These are phyloP conservation scores for Eupithecia centaureata DNA, from an alignment of 2,888 invertebrate species.

Conservation along the genomic window DNA sequence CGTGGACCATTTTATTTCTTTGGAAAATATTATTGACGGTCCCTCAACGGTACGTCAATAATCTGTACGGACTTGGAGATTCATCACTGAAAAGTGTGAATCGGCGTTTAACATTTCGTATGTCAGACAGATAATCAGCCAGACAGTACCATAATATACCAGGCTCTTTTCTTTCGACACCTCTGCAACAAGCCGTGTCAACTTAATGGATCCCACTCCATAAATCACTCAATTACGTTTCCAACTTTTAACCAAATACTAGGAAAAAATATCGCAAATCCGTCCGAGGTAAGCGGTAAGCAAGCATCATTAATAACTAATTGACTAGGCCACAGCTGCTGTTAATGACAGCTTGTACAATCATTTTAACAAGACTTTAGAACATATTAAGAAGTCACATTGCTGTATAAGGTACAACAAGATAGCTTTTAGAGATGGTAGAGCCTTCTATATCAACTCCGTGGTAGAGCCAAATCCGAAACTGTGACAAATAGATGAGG, in stretches of 20 bases:
- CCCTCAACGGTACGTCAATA: too few relatives aligned
- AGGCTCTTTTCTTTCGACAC: constrained; percentile 69
- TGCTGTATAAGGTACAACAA: too few relatives aligned
- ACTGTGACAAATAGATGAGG: not conserved
- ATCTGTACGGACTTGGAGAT: too few relatives aligned
- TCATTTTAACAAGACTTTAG: not conserved
- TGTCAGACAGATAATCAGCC: constrained; percentile 27
- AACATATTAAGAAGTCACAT: too few relatives aligned
- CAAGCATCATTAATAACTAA: constrained; percentile 62
- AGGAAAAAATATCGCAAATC: constrained; percentile 69
- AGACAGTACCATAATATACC: constrained; percentile 60
- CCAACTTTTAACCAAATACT: constrained; percentile 27
- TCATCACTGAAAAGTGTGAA: too few relatives aligned
- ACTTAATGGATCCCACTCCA: constrained; percentile 69
- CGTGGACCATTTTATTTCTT: too few relatives aligned
- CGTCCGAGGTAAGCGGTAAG: constrained; percentile 53
- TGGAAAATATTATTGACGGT: too few relatives aligned
- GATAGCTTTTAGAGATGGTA: not conserved
- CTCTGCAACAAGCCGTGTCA: constrained; percentile 72
- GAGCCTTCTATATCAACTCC: too few relatives aligned
- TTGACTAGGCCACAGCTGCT: constrained; percentile 44
- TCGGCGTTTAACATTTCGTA: not conserved
- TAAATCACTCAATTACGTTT: constrained; percentile 78
- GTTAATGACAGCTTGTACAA: constrained; percentile 4
- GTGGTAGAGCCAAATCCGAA: not conserved